Percentiles rank a stretch among this genome's conserved stretches.
Conservation (phyloP, 2,888 invertebrate species). For the Lithosia quadra region DNA sequence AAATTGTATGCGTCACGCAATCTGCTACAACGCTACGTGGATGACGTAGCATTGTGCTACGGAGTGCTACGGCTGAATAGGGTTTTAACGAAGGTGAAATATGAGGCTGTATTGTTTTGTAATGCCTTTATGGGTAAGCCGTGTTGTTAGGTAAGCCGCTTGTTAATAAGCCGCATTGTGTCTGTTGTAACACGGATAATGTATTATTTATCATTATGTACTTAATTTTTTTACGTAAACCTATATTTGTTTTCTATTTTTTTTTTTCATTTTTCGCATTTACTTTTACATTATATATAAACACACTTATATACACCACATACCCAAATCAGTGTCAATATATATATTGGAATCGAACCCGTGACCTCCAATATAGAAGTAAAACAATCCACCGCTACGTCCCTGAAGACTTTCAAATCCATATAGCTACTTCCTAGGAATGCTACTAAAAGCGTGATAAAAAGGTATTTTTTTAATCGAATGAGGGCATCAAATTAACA, state of each 20-base stretch:
- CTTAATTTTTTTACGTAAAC: not conserved
- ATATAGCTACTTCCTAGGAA: not conserved
- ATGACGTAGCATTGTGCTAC: conserved; percentile 44
- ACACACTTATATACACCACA: too few species aligned
- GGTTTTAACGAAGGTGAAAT: conserved; percentile 28
- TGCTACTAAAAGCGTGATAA: not conserved
- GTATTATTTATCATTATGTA: not conserved
- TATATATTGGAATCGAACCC: too few species aligned
- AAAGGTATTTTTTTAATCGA: not conserved
- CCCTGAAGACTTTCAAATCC: too few species aligned
- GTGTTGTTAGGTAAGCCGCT: not conserved
- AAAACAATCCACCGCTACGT: too few species aligned
- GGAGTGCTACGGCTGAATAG: conserved; percentile 32
- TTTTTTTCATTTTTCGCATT: too few species aligned
- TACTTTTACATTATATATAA: too few species aligned
- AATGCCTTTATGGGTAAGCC: not conserved
- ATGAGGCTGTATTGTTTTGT: conserved; percentile 11
- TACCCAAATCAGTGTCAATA: too few species aligned
- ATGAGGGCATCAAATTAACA: not conserved
- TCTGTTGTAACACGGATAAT: not conserved
- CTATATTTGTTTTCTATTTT: not conserved
- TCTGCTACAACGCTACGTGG: conserved; percentile 49
- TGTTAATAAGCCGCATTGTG: conserved; percentile 3
- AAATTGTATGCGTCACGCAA: conserved; percentile 44
- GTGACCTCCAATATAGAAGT: too few species aligned